Conservation (phyloP, 2,113 vertebrate genomes). For the Lipophrys pholis region DNA sequence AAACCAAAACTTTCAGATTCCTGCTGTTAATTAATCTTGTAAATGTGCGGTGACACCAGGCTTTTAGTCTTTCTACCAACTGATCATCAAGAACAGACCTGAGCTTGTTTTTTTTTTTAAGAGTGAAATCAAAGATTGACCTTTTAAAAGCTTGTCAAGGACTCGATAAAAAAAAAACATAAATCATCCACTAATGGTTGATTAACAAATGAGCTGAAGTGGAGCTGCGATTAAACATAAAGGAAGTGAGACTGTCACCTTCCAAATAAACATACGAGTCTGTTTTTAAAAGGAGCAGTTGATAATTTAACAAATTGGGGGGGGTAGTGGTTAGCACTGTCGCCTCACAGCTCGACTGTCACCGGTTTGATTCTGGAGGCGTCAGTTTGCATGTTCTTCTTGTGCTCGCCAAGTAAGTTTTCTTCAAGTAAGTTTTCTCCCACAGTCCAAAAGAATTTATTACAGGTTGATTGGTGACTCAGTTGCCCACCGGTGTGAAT, state of each 20-base stretch:
- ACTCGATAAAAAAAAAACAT: not conserved
- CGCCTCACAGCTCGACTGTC: too few relatives aligned
- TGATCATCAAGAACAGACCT: not conserved
- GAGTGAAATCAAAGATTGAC: not conserved
- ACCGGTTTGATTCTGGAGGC: too few relatives aligned
- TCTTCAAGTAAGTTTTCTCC: too few relatives aligned
- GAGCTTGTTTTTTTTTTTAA: not conserved
- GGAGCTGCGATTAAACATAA: not conserved
- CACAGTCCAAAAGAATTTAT: too few relatives aligned
- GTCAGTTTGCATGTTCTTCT: too few relatives aligned
- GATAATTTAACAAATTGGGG: too few relatives aligned
- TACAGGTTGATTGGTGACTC: too few relatives aligned
- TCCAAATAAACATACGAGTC: not conserved
- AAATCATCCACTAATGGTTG: not conserved
- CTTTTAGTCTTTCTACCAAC: slow-evolving; percentile 2
- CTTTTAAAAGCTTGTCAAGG: slow-evolving; percentile 17
- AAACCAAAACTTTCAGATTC: not conserved
- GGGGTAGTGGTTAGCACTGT: too few relatives aligned
- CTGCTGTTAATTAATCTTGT: not conserved
- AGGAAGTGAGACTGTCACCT: not conserved
- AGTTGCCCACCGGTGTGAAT: too few relatives aligned
- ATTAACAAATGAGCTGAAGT: not conserved
- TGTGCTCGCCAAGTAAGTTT: too few relatives aligned
- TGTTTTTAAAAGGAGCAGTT: too few relatives aligned
- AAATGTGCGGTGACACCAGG: not conserved